A percentile compares a stretch with the other conserved stretches of the same genome.
Conservation (phyloP, 2,113 vertebrate genomes). For the Phaethon lepturus region DNA sequence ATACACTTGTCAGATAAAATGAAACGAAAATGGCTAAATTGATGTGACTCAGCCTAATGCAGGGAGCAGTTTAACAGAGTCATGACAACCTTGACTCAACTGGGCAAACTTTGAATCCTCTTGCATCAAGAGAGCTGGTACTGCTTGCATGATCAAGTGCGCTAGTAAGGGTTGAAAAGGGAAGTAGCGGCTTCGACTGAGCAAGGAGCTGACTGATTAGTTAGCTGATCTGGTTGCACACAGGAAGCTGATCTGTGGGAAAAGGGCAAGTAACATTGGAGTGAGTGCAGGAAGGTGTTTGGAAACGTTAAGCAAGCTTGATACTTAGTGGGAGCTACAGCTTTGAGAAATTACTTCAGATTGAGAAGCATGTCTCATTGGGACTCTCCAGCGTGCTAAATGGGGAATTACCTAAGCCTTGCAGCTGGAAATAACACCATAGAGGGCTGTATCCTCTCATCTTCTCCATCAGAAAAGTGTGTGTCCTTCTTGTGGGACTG, state of each 20-base stretch:
- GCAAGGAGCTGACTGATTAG: not conserved
- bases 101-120: fast-evolving
- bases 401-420: not conserved
- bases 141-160: not conserved
- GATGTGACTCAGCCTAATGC: not conserved
- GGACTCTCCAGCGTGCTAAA: not conserved
- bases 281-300: not conserved
- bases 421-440: not conserved
- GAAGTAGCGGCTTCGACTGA: fast-evolving
- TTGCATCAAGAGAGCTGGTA: not conserved
- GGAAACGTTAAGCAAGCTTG: not conserved
- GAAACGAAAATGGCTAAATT: not conserved
- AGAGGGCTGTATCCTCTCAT: not conserved
- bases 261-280: not conserved
- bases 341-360: not conserved
- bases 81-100: not conserved
- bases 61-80: not conserved
- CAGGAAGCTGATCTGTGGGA: not conserved
- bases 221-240: not conserved
- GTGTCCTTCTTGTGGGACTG: not conserved
- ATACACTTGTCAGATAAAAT: not conserved
- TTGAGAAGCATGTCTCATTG: not conserved
- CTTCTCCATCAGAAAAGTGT: not conserved
- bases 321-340: not conserved
- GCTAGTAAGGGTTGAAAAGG: not conserved